phyloP scores from a whole-genome alignment of 2,888 invertebrate species.

The Patella caerulea region DNA sequence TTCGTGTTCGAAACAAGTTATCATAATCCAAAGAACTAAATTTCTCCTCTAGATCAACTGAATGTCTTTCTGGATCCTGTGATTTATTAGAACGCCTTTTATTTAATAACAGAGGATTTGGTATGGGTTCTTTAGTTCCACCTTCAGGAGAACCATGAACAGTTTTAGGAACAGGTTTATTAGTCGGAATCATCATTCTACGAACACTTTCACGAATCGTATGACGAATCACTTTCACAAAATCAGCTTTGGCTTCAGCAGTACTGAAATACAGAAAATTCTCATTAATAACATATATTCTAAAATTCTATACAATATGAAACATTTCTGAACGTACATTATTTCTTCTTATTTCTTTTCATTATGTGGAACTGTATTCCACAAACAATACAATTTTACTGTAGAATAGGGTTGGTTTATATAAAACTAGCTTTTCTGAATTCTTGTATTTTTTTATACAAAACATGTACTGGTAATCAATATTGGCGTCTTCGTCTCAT shows the following conservation, averaged over 20 bases:
- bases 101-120: slow-evolving; percentile 38
- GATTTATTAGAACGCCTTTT: slow-evolving; percentile 45
- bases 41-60: slow-evolving; percentile 84
- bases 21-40: slow-evolving; percentile 75
- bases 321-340: no score
- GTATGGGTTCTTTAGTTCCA: slow-evolving; percentile 15
- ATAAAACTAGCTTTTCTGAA: no score
- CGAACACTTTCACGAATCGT: slow-evolving; percentile 97
- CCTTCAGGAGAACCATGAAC: slow-evolving; percentile 22
- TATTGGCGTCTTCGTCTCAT: no score
- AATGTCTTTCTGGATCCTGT: slow-evolving; percentile 62
- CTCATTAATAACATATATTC: slow-evolving; percentile 8
- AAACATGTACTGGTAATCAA: no score
- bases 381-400: no score
- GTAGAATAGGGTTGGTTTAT: no score
- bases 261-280: slow-evolving; percentile 77
- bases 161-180: slow-evolving; percentile 33
- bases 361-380: no score
- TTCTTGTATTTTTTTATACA: no score
- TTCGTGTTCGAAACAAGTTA: slow-evolving; percentile 82
- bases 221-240: slow-evolving; percentile 95
- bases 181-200: slow-evolving; percentile 91
- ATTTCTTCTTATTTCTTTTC: no score
- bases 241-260: slow-evolving; percentile 95
- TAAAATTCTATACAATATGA: no score